These are phyloP conservation scores for Pachypanchax playfairii DNA, from an alignment of 2,113 vertebrate genomes.

Conservation along the genomic window DNA sequence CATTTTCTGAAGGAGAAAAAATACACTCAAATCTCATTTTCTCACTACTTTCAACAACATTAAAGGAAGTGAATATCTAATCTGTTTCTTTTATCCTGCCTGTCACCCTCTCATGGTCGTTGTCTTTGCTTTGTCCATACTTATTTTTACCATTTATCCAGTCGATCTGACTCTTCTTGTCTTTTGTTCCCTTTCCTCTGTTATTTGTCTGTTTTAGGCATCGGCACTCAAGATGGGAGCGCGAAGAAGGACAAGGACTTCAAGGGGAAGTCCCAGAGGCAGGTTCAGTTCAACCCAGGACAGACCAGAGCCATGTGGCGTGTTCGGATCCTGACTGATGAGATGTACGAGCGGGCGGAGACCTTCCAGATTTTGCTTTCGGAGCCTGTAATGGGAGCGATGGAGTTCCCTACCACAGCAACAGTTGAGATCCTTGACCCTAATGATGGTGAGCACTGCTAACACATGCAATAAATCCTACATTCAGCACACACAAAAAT, in stretches of 20 bases:
- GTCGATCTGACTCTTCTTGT: neutral
- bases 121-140: conserved; percentile 20
- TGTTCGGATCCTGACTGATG: conserved; percentile 85
- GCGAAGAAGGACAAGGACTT: conserved; percentile 90
- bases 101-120: conserved; percentile 34
- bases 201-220: conserved; percentile 76
- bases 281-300: conserved; percentile 95
- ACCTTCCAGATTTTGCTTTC: conserved; percentile 90
- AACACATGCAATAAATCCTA: neutral
- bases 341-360: conserved; percentile 86
- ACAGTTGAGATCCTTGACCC: conserved; percentile 92
- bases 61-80: conserved; percentile 61
- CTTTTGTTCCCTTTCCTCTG: neutral
- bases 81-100: conserved; percentile 38
- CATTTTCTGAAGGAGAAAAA: conserved; percentile 48
- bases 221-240: conserved; percentile 86
- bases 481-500: neutral
- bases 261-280: conserved; percentile 89
- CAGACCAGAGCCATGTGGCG: conserved; percentile 88
- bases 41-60: conserved; percentile 49
- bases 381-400: conserved; percentile 89
- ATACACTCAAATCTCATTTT: conserved; percentile 44
- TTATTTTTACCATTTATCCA: conserved; percentile 11
- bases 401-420: conserved; percentile 85
- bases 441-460: conserved; percentile 84